phyloP scores from a whole-genome alignment of 2,888 invertebrate genomes.

The Agrotis exclamationis region DNA sequence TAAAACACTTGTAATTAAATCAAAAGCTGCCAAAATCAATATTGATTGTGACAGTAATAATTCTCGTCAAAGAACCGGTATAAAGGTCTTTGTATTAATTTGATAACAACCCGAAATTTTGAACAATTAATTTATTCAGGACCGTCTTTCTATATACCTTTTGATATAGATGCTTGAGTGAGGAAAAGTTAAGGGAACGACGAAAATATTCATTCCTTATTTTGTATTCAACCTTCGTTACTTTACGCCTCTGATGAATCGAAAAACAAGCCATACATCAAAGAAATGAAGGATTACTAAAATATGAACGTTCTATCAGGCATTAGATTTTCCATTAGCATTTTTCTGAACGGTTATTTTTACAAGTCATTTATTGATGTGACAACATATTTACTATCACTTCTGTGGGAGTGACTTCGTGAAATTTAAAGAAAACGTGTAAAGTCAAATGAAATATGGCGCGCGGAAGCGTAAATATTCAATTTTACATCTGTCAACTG shows the following conservation, averaged over 20 bases:
- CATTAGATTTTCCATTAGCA: constrained; percentile 11
- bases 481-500: no score
- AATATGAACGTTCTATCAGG: constrained; percentile 7
- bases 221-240: constrained; percentile 20
- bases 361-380: not conserved
- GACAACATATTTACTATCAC: no score
- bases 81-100: constrained; percentile 24
- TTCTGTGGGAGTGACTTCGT: no score
- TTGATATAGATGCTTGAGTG: not conserved
- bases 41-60: constrained; percentile 26
- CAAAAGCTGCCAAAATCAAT: constrained; percentile 40
- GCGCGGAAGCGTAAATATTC: no score
- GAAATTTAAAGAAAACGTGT: no score
- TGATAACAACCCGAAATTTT: constrained; percentile 18
- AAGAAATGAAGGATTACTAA: constrained; percentile 27
- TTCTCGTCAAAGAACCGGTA: constrained; percentile 4
- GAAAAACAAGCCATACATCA: constrained; percentile 43
- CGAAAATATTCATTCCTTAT: constrained; percentile 16
- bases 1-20: constrained; percentile 4
- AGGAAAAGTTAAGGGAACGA: constrained; percentile 11
- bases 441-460: no score
- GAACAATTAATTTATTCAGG: constrained; percentile 25
- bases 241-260: constrained; percentile 32
- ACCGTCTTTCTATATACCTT: constrained; percentile 15
- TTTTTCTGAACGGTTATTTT: constrained; percentile 1